Base-by-base conservation (phyloP, 2,113 vertebrate species). In the Oenanthe oenanthe region DNA sequence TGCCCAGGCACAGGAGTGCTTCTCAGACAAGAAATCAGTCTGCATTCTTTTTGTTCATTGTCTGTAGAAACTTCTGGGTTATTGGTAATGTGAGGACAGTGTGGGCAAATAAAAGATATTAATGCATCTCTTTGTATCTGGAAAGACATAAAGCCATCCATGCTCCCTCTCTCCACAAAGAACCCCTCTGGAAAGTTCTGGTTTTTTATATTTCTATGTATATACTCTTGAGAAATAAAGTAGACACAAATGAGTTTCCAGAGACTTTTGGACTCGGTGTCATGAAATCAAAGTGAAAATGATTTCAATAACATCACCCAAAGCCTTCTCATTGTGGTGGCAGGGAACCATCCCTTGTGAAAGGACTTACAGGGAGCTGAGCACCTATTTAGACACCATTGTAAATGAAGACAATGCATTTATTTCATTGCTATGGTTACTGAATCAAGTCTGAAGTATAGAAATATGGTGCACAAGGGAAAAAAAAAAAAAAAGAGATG, bases 401-500 rank as follows among this genome's bases (percentile, higher is more conserved):
- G 93, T 94, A 85, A 94, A 93, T 61, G 90, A 97, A 95, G 96
- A 95, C 85, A 95, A 93, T 92, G 90, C 85, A 68, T 95, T 93
- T 93, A 93, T 94, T 94, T 94, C 94, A 97, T 96, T 92, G 95
- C 95, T 96, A 96, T 96, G 95, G 95, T 96, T 96, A 96, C 96
- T 93, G 91, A 93, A 86, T 66, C 67, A 83, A 94, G 82, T 42
- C 66, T 28, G 63, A 88, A 95, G 60, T 95, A 57, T 43, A 93
- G 90, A 90, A 97, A 96, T 78, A 77, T 7, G 48, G 85, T 57
- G 95, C 68, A 63, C 18, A 15, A 88, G 85, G 65, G 13, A 45
- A 1, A 7, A 61, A 47, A 45, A 43, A 54, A 43, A 73, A 51
- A 75, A 82, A 83, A 31, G 43, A 65, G 71, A 74, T 32, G 60